Conservation (phyloP, 1,140 invertebrate genomes). For the Zaprionus inermis region DNA sequence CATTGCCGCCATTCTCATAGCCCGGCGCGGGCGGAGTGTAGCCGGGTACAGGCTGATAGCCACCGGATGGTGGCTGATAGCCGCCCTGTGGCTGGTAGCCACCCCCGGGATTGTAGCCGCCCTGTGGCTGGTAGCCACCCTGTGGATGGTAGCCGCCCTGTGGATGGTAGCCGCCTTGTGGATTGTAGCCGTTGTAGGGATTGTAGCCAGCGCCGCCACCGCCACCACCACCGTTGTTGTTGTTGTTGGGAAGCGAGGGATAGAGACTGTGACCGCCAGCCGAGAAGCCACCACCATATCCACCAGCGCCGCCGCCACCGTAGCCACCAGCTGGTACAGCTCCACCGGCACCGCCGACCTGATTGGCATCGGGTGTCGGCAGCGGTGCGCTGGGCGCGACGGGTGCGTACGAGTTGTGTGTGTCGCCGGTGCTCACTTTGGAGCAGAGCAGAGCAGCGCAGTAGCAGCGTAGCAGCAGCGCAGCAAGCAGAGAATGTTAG, state of each 20-base stretch:
- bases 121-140: conserved; percentile 54
- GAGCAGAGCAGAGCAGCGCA: conserved; percentile 19
- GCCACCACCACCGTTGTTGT: conserved; percentile 40
- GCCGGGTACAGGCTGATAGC: conserved; percentile 64
- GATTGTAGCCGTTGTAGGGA: conserved; percentile 60
- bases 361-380: conserved; percentile 53
- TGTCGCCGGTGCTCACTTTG: conserved; percentile 61
- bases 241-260: conserved; percentile 67
- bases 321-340: conserved; percentile 37
- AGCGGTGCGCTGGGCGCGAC: conserved; percentile 72
- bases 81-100: conserved; percentile 58
- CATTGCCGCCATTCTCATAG: conserved; percentile 60
- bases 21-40: conserved; percentile 69
- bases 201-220: conserved; percentile 33
- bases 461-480: conserved; percentile 38
- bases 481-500: conserved; percentile 46
- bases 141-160: conserved; percentile 55
- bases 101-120: conserved; percentile 62
- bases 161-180: conserved; percentile 54
- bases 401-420: conserved; percentile 75
- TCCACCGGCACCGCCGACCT: conserved; percentile 37
- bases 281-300: conserved; percentile 80
- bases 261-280: conserved; percentile 81
- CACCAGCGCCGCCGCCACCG: conserved; percentile 59
- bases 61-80: conserved; percentile 55